Evolutionary conservation across 2,888 invertebrate species (phyloP).

Genomic region (Blastobasis adustella): DNA sequence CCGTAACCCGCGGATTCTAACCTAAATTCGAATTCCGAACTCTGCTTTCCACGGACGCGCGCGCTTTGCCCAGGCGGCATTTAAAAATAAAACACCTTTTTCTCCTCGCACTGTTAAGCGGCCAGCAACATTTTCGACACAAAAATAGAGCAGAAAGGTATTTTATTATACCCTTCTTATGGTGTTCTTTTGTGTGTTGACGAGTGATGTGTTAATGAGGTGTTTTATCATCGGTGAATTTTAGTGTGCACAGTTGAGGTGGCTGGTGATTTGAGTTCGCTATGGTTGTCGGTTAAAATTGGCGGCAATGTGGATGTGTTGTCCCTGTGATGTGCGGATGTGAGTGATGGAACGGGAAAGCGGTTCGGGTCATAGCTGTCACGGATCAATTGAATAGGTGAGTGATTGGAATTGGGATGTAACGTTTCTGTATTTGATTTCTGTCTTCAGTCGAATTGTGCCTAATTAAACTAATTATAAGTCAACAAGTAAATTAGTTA

Average conservation of each 20-base stretch:
- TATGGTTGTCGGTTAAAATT: slow-evolving; percentile 19
- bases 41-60: slow-evolving; percentile 52
- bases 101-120: slow-evolving; percentile 18
- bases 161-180: not conserved
- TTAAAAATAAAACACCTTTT: slow-evolving; percentile 56
- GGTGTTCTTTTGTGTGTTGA: slow-evolving; percentile 7
- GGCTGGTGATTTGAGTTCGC: slow-evolving; percentile 24
- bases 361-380: slow-evolving; percentile 5
- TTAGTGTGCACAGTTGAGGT: not conserved
- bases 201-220: too few relatives aligned
- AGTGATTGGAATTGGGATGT: too few relatives aligned
- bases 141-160: not conserved
- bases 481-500: too few relatives aligned
- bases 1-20: slow-evolving; percentile 65
- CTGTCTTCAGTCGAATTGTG: too few relatives aligned
- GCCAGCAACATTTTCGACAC: not conserved
- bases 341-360: slow-evolving; percentile 42
- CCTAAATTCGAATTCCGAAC: slow-evolving; percentile 68
- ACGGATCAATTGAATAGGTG: too few relatives aligned
- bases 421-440: too few relatives aligned
- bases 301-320: slow-evolving; percentile 14
- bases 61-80: slow-evolving; percentile 51
- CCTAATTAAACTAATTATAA: too few relatives aligned
- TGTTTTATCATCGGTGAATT: slow-evolving; percentile 50
- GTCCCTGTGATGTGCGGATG: slow-evolving; percentile 14